Evolutionary conservation across 2,888 invertebrate species (phyloP).

Genomic region (Agonopterix subpropinquella): DNA sequence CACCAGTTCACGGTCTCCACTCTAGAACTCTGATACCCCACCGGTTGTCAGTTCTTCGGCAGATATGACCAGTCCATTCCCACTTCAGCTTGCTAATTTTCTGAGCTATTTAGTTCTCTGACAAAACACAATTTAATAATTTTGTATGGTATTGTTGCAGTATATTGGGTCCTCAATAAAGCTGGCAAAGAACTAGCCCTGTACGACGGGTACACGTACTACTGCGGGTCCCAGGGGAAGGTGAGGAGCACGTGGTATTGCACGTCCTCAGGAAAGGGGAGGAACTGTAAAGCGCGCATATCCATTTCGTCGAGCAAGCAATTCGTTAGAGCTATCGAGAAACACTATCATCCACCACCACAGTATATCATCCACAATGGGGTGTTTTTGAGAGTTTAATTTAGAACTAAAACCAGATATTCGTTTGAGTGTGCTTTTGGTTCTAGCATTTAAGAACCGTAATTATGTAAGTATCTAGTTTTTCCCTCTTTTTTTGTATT

Average conservation of each 20-base stretch:
- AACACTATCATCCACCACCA: slow-evolving; percentile 3
- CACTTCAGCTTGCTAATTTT: too few species aligned
- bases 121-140: too few species aligned
- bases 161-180: neutral
- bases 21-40: too few species aligned
- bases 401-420: too few species aligned
- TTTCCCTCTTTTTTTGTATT: too few species aligned
- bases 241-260: neutral
- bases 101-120: too few species aligned
- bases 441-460: too few species aligned
- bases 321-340: neutral
- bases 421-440: too few species aligned
- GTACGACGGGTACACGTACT: slow-evolving; percentile 1
- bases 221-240: neutral
- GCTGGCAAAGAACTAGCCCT: neutral
- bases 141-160: neutral
- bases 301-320: neutral
- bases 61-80: too few species aligned
- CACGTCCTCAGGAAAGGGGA: neutral
- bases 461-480: too few species aligned
- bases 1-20: too few species aligned
- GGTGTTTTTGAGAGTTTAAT: neutral
- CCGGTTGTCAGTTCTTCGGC: too few species aligned
- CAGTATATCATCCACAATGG: neutral
- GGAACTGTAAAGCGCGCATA: slow-evolving; percentile 1